Evolutionary conservation across 1,140 invertebrate species (phyloP), one percentile per base, ranked within the genome.

Genomic region (Nymphalis io): DNA sequence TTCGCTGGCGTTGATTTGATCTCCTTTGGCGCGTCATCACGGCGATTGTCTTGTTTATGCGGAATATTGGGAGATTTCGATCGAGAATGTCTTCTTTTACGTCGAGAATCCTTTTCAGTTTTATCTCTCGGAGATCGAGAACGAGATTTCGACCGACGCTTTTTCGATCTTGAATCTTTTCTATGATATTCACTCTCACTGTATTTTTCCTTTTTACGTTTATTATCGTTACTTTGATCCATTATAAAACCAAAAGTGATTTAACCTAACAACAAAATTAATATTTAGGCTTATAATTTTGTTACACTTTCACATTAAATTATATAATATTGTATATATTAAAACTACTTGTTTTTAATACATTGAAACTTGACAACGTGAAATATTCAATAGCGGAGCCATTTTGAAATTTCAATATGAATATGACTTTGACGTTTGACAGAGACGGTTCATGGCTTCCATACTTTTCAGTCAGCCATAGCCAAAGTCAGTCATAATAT

Each of bases 41-140:
- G 73, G 38, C 72, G 75, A 71, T 78, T 87, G 38, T 83, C 84
- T 18, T 78, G 68, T 68, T 82, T 86, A 2, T 55, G 51, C 3
- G 57, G 39, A 12, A 57, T 60, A 10, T 81, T 72, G 8, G 83
- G 82, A 33, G 84, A 84, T 27, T 66, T 72, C 2, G 88, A 90
- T 46, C 68, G 79, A 6, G 89, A 90, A 81, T 84, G 79, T 55
- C 62, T 82, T 33, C 87, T 78, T 72, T 86, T 91, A 15, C 87
- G 80, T 58, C 73, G 78, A n/a, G 71, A 77, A 20, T 85, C 82
- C 59, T 60, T 83, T 3, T 87, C 77, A 5, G 75, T 71, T 23
- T 20, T 61, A 10, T 75, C 51, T 6, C 67, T 75, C 5, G 78
- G 81, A 20, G 87, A 83, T 60, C 74, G 73, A 20, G 87, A 83